Evolutionary conservation across 2,888 invertebrate genomes (phyloP), one percentile per base, ranked within the genome.

Genomic region (Eretmocerus hayati): DNA sequence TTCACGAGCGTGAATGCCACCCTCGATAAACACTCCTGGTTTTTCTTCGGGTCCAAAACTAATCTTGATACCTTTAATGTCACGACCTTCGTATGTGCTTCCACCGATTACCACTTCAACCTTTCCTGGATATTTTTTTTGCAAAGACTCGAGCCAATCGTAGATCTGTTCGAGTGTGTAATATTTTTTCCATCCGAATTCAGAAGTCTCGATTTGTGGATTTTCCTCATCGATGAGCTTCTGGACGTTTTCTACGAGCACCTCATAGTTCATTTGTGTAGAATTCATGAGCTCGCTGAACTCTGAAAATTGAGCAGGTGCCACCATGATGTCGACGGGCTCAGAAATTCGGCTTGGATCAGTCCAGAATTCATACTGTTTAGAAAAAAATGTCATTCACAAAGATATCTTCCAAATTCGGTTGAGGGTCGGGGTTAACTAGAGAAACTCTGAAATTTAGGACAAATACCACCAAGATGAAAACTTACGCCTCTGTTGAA

Each of bases 1-100:
- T 68, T 90, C 90, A 35, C 89, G 79, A 0, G 81, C 85, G 50
- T 87, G 78, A 59, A 85, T 84, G 42, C 77, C 76, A 52, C 62
- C 78, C 62, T 83, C 83, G 45, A 83, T 72, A 53, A 83, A 79
- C 48, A 83, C 72, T 1, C 72, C 78, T 13, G 75, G 79, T 56
- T 77, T 76, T 9, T 26, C 11, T 18, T 66, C 65, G 3, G 66
- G 59, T 4, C 58, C 59, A 50, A 74, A 71, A 50, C 76, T 71
- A 64, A 77, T 73, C 39, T 79, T 81, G 4, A 83, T 64, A 0
- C 83, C 83, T 38, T 77, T 65, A 54, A 83, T 79, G 21, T 75
- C 62, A 15, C 83, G 75, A 0, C 78, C 77, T 59, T 85, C 78
- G 59, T 78, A 80, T 21, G 78, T 76, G 43, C 54, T 54, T 3